phyloP scores from a whole-genome alignment of 2,888 invertebrate genomes.

The Morinoia aosen region DNA sequence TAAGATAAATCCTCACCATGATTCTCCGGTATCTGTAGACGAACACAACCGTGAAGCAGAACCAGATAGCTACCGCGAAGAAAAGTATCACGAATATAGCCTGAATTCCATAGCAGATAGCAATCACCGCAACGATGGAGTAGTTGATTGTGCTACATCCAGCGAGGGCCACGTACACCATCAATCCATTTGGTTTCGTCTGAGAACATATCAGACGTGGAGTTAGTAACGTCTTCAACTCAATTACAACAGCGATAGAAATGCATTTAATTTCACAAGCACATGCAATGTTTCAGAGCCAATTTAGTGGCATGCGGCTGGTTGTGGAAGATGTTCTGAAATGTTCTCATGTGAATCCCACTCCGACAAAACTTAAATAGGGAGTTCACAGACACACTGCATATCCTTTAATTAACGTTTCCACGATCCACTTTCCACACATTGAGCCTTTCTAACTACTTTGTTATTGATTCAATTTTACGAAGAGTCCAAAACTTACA shows the following conservation, averaged over 20 bases:
- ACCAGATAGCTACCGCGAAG: neutral
- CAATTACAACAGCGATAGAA: neutral
- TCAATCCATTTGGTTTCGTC: neutral
- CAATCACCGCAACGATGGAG: neutral
- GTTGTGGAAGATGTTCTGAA: neutral
- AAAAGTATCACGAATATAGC: neutral
- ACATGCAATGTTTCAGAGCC: neutral
- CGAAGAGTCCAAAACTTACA: neutral
- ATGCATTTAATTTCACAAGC: neutral
- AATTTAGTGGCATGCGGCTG: neutral
- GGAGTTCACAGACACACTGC: neutral
- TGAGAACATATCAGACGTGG: neutral
- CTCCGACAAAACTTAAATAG: neutral
- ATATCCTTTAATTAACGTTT: no score
- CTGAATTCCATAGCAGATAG: neutral
- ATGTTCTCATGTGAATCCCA: neutral
- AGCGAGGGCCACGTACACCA: neutral
- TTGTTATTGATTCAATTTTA: neutral
- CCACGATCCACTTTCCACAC: neutral
- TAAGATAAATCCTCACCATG: neutral
- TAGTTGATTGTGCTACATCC: neutral
- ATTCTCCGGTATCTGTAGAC: neutral
- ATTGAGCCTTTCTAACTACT: neutral
- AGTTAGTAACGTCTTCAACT: no score
- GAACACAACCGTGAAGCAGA: neutral